Conservation (phyloP, 2,113 vertebrate species). For the Gallinago paraguaiae region DNA sequence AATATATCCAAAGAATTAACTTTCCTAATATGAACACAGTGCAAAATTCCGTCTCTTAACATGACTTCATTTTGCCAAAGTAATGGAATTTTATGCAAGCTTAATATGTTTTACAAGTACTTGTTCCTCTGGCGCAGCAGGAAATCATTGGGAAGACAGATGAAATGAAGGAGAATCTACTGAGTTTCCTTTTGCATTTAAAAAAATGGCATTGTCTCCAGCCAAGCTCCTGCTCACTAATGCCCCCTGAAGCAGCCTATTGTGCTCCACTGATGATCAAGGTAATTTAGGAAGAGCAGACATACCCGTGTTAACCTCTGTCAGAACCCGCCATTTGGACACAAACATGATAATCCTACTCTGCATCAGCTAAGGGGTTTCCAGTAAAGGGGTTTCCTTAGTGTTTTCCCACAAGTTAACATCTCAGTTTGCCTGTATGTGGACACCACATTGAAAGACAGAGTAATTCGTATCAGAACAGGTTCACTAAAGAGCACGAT, state of each 20-base stretch:
- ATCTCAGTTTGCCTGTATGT: background rate
- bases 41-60: constrained; percentile 21
- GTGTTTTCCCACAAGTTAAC: background rate
- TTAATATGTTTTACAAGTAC: constrained; percentile 4
- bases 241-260: background rate
- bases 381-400: background rate
- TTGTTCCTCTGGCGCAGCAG: background rate
- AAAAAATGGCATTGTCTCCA: background rate
- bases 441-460: background rate
- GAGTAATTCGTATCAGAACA: background rate
- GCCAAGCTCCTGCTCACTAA: background rate
- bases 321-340: background rate
- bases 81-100: constrained; percentile 3
- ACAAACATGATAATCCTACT: background rate
- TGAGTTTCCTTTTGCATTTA: background rate
- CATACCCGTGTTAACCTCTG: background rate
- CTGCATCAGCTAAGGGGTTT: background rate
- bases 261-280: rapidly evolving
- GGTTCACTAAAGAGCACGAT: rapidly evolving
- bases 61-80: constrained; percentile 12
- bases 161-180: background rate
- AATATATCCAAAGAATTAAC: constrained; percentile 49
- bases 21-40: constrained; percentile 51
- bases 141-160: background rate
- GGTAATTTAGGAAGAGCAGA: background rate